Conservation (phyloP, 2,888 invertebrate species). For the Patella caerulea region DNA sequence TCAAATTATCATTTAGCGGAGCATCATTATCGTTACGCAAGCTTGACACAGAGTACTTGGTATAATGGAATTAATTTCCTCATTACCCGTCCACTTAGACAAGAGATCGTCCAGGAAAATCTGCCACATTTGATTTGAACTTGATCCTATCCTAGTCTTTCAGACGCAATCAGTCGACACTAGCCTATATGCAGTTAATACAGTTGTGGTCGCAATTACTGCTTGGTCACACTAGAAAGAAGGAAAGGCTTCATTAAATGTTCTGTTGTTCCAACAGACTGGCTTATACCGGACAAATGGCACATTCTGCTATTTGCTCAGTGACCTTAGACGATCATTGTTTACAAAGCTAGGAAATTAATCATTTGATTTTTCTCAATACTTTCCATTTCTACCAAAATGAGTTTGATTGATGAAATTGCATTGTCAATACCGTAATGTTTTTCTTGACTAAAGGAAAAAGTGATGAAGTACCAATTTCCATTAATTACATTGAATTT, state of each 20-base stretch:
- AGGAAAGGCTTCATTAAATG: too few species aligned
- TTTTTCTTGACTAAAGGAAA: not conserved
- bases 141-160: not conserved
- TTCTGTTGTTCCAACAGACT: too few species aligned
- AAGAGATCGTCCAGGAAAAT: not conserved
- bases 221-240: too few species aligned
- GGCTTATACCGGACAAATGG: too few species aligned
- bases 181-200: not conserved
- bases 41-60: not conserved
- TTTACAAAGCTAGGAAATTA: not conserved
- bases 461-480: too few species aligned
- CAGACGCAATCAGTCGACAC: not conserved
- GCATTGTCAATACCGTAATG: constrained; percentile 8
- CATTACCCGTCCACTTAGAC: constrained; percentile 3
- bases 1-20: constrained; percentile 4
- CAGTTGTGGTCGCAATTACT: too few species aligned
- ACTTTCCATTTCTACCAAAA: not conserved
- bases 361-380: not conserved
- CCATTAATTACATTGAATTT: too few species aligned
- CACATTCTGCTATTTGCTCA: too few species aligned
- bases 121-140: not conserved
- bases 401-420: not conserved
- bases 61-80: not conserved
- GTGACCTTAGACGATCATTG: too few species aligned
- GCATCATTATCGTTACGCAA: not conserved